Base-by-base conservation (phyloP, 2,888 invertebrate genomes). In the Herminia tarsipennalis region DNA sequence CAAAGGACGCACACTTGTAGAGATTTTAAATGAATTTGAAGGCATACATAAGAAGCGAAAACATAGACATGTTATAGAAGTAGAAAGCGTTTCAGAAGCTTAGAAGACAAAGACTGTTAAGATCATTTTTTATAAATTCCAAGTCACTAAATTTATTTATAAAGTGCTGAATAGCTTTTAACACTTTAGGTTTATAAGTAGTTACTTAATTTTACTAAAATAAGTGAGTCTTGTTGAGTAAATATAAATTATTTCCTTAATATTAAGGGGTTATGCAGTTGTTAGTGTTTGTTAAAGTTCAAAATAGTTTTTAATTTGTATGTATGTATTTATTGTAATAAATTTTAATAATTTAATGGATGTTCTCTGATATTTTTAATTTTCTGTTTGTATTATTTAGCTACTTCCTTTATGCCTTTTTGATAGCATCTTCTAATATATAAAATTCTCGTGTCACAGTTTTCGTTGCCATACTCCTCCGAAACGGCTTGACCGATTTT, bases 1-100 rank as follows among this genome's bases (percentile, higher is more conserved):
- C 0, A 94, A 93, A 75, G 93, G 90, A 0, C 92, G 92, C 60
- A 90, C 86, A 2, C 61, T 93, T 29, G 78, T 90, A 27, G 92
- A 94, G 56, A 93, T 94, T 22, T 92, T 92, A 47, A 78, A 88
- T 45, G 88, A 93, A 46, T 86, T 94, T 18, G 84, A 87, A 30
- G 92, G 92, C 0, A 85, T 71, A 6, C 86, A 84, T 45, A 86
- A 84, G 47, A 82, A 79, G 34, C 84, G 79, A 59, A 85, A 78
- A 39, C 92, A 92, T 42, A 83, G 76, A 42, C 91, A 91, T 60
- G 83, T 92, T 1, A 89, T 92, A 43, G 87, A 92, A 66, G 83
- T 92, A 1, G 86, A 90, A 47, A 84, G 81, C 51, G 48, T 87
- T 5, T 78, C 84, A 1, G 84, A 81, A 47, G 69, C 69, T 50